A percentile compares a stretch with the other conserved stretches of the same genome.
These are phyloP conservation scores for Apamea anceps DNA, from an alignment of 2,888 invertebrate genomes.

Conservation along the genomic window DNA sequence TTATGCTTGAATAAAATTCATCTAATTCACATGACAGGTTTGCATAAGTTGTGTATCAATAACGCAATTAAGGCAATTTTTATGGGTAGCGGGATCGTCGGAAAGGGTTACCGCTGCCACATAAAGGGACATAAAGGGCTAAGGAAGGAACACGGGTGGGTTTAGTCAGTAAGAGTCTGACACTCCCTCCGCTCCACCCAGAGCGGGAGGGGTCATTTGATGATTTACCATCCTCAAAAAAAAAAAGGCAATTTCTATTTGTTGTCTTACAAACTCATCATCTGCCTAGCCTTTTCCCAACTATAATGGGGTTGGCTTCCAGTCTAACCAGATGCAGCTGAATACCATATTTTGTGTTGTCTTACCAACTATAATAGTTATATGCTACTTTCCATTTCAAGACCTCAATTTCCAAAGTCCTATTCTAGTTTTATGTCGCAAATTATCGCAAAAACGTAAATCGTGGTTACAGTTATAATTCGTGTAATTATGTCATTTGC, in stretches of 20 bases:
- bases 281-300: too few species aligned
- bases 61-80: background rate
- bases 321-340: too few species aligned
- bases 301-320: too few species aligned
- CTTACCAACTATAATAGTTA: background rate
- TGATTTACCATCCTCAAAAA: too few species aligned
- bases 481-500: conserved; percentile 53
- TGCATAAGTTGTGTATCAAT: background rate
- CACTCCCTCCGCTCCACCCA: too few species aligned
- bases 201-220: too few species aligned
- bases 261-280: background rate
- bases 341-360: background rate
- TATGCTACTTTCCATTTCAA: conserved; percentile 13
- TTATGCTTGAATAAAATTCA: too few species aligned
- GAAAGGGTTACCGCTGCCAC: too few species aligned
- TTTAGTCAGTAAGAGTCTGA: too few species aligned
- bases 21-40: background rate
- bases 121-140: too few species aligned
- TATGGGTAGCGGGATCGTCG: too few species aligned
- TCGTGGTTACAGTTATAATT: conserved; percentile 33
- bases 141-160: too few species aligned
- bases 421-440: background rate
- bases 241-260: background rate
- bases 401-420: background rate
- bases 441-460: conserved; percentile 40